Conservation (phyloP, 2,113 vertebrate species). For the Indicator maculatus region DNA sequence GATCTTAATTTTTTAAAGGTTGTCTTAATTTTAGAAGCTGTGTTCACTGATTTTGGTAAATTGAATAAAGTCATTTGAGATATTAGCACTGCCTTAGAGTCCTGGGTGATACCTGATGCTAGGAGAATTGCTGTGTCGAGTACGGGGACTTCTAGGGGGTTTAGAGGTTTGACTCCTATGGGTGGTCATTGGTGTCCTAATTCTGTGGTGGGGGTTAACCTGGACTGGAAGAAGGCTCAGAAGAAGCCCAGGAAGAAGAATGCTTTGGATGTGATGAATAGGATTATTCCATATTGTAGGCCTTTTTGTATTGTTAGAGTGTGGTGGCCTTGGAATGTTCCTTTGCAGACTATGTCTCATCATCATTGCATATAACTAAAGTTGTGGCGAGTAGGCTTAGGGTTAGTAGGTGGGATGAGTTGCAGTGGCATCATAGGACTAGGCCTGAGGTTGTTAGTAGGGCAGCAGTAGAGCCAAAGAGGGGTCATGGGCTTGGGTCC, state of each 20-base stretch:
- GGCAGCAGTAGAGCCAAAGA: not conserved
- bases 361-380: not conserved
- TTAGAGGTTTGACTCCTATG: not conserved
- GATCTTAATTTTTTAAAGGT: not conserved
- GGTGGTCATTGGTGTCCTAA: not conserved
- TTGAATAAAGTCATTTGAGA: not conserved
- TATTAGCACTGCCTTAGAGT: not conserved
- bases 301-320: rapidly evolving
- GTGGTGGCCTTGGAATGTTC: not conserved
- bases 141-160: not conserved
- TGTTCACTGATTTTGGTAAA: not conserved
- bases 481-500: not conserved
- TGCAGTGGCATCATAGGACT: not conserved
- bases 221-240: not conserved
- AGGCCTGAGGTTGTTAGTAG: not conserved
- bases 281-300: not conserved
- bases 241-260: not conserved
- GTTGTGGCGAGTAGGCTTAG: not conserved
- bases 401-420: not conserved
- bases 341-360: not conserved
- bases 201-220: not conserved
- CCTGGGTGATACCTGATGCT: not conserved
- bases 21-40: not conserved
- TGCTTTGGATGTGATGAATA: rapidly evolving
- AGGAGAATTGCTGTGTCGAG: not conserved